phyloP scores from a whole-genome alignment of 2,888 invertebrate species.

The Chloromyia formosa region DNA sequence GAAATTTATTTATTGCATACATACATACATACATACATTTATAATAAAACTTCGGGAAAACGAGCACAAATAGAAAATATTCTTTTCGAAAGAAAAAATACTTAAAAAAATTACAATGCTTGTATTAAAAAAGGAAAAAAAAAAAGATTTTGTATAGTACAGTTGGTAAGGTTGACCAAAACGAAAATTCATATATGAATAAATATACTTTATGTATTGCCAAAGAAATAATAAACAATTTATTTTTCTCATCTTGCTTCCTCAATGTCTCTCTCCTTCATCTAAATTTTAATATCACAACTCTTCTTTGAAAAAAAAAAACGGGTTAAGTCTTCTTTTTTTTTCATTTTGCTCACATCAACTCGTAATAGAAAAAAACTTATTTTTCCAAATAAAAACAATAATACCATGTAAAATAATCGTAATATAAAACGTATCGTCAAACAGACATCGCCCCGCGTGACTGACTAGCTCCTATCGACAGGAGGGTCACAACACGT shows the following conservation, averaged over 20 bases:
- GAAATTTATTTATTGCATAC: constrained; percentile 18
- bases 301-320: constrained; percentile 56
- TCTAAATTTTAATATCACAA: constrained; percentile 63
- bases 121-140: neutral
- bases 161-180: neutral
- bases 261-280: constrained; percentile 7
- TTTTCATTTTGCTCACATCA: constrained; percentile 32
- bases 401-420: constrained; percentile 43
- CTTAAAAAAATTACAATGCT: constrained; percentile 7
- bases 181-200: constrained; percentile 52
- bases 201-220: constrained; percentile 47
- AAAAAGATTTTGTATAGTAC: neutral
- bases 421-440: constrained; percentile 24
- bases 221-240: constrained; percentile 54
- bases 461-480: constrained; percentile 27
- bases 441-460: neutral
- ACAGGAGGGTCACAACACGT: constrained; percentile 13
- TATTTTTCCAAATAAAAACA: constrained; percentile 54
- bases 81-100: neutral
- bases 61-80: constrained; percentile 35
- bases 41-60: constrained; percentile 17
- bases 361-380: constrained; percentile 52
- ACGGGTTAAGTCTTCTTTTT: constrained; percentile 39
- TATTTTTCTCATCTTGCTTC: constrained; percentile 19
- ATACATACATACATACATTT: neutral